These are phyloP conservation scores for Ginglymostoma cirratum DNA, from an alignment of 2,113 vertebrate species.

Conservation along the genomic window DNA sequence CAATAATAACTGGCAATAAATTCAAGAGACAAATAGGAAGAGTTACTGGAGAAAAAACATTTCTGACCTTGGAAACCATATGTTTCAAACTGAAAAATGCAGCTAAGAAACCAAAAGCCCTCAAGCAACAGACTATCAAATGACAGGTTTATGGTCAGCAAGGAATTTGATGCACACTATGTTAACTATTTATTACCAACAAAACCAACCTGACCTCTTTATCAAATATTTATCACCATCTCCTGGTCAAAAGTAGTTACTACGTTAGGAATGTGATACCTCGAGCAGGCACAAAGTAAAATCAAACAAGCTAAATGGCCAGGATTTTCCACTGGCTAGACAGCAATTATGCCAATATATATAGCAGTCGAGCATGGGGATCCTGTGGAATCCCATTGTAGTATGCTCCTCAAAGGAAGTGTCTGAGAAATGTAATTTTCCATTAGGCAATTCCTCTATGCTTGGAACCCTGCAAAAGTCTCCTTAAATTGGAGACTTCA, in stretches of 20 bases:
- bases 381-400: too few species aligned
- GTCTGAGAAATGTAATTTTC: too few species aligned
- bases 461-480: too few species aligned
- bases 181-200: not conserved
- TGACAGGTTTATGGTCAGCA: not conserved
- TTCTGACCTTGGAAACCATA: not conserved
- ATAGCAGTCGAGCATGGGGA: too few species aligned
- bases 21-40: not conserved
- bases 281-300: not conserved
- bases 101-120: not conserved
- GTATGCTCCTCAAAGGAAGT: too few species aligned
- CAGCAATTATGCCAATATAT: too few species aligned
- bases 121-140: not conserved
- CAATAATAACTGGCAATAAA: not conserved
- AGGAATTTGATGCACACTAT: not conserved
- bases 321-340: too few species aligned
- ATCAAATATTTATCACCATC: slow-evolving; percentile 24
- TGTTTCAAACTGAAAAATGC: not conserved
- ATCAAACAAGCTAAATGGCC: not conserved
- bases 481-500: too few species aligned
- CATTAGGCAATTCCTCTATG: too few species aligned
- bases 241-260: slow-evolving; percentile 17
- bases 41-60: not conserved
- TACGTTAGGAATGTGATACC: not conserved
- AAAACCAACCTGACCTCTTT: not conserved